phyloP scores from a whole-genome alignment of 2,797 vertebrate species.

The Pseudochirops cupreus region DNA sequence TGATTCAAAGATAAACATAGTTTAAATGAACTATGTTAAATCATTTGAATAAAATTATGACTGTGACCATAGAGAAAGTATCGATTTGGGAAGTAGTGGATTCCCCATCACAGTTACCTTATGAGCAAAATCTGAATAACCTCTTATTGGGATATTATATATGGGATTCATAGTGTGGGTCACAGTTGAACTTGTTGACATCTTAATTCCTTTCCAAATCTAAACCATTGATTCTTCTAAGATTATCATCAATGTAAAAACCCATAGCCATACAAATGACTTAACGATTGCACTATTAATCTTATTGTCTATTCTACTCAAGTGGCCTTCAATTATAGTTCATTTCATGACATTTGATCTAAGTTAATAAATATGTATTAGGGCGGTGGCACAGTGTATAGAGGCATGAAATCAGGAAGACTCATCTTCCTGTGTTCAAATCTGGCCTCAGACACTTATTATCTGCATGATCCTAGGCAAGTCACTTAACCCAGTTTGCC shows the following conservation, averaged over 20 bases:
- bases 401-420: neutral
- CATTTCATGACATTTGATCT: neutral
- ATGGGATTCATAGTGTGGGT: neutral
- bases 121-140: neutral
- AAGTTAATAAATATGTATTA: neutral
- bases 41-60: neutral
- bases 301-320: neutral
- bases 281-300: neutral
- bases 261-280: neutral
- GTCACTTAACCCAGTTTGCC: neutral
- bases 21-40: neutral
- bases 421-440: neutral
- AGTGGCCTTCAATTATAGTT: neutral
- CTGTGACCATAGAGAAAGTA: neutral
- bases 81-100: neutral
- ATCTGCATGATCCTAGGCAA: neutral
- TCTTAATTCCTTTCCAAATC: neutral
- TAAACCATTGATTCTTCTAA: neutral
- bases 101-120: neutral
- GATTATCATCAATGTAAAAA: neutral
- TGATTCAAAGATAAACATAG: neutral
- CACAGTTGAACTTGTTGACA: neutral
- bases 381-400: neutral
- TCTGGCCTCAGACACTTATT: neutral
- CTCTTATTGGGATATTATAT: neutral